Evolutionary conservation across 2,888 invertebrate species (phyloP).

Genomic region (Boloria selene): DNA sequence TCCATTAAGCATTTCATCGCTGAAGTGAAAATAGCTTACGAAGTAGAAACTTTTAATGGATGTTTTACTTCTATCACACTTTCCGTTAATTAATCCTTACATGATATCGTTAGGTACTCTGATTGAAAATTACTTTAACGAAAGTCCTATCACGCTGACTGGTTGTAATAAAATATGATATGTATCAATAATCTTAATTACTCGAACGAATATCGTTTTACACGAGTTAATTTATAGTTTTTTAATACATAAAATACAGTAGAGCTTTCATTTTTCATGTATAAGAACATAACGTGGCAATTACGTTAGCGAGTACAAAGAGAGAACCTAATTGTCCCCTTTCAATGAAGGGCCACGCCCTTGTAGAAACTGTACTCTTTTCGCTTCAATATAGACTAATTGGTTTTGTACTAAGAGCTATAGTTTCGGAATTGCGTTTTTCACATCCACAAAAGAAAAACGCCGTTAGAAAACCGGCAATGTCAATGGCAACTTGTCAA

Average conservation of each 20-base stretch:
- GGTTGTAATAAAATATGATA: too few relatives aligned
- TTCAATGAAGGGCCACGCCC: conserved; percentile 15
- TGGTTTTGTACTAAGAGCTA: background rate
- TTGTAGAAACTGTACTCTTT: background rate
- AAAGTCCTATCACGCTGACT: too few relatives aligned
- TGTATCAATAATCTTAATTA: too few relatives aligned
- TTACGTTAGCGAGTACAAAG: conserved; percentile 10
- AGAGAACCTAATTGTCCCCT: conserved; percentile 2
- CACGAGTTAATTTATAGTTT: too few relatives aligned
- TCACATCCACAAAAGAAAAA: too few relatives aligned
- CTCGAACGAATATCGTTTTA: too few relatives aligned
- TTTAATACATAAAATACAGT: background rate
- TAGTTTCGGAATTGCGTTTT: too few relatives aligned
- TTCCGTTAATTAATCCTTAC: too few relatives aligned
- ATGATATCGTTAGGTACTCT: too few relatives aligned
- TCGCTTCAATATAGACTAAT: conserved; percentile 5
- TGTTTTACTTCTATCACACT: background rate
- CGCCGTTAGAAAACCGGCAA: too few relatives aligned
- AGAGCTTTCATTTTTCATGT: conserved; percentile 10
- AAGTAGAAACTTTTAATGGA: conserved; percentile 5
- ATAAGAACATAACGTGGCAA: background rate
- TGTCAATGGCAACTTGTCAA: too few relatives aligned
- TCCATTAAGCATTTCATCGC: conserved; percentile 16
- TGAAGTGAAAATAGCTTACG: conserved; percentile 8
- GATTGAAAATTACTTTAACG: too few relatives aligned